Percentiles rank a stretch among this genome's conserved stretches.
These are phyloP conservation scores for Adelosebastes latens DNA, from an alignment of 2,797 vertebrate genomes.

Conservation along the genomic window DNA sequence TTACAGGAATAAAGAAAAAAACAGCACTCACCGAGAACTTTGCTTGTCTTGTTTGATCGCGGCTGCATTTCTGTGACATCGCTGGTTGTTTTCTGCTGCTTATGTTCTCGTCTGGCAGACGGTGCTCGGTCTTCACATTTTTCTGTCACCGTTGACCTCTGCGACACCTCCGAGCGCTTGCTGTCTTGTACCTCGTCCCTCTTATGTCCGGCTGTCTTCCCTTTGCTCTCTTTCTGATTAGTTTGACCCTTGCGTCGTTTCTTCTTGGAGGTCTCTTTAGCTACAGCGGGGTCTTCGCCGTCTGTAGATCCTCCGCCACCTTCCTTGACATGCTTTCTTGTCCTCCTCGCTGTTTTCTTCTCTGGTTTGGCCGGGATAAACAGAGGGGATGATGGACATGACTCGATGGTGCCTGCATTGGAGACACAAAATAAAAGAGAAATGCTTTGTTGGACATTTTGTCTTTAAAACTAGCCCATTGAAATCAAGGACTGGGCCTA, in stretches of 20 bases:
- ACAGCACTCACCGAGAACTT: slow-evolving; percentile 63
- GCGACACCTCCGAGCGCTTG: slow-evolving; percentile 28
- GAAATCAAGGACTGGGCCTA: slow-evolving; percentile 49
- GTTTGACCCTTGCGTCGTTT: slow-evolving; percentile 65
- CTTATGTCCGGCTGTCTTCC: slow-evolving; percentile 29
- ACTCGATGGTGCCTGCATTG: slow-evolving; percentile 60
- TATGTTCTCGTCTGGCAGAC: slow-evolving; percentile 8
- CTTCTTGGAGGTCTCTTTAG: slow-evolving; percentile 61
- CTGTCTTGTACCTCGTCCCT: slow-evolving; percentile 23
- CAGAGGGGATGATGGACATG: slow-evolving; percentile 78
- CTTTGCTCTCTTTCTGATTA: slow-evolving; percentile 52
- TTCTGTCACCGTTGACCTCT: slow-evolving; percentile 17
- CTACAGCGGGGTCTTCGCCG: slow-evolving; percentile 65
- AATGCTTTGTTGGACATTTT: slow-evolving; percentile 33
- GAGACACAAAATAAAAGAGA: slow-evolving; percentile 29
- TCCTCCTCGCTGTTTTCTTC: slow-evolving; percentile 57
- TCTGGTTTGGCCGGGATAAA: slow-evolving; percentile 78
- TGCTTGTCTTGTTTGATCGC: slow-evolving; percentile 36
- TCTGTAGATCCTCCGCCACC: slow-evolving; percentile 69
- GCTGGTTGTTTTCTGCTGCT: slow-evolving; percentile 10
- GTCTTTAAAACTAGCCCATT: slow-evolving; percentile 37
- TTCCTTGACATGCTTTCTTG: slow-evolving; percentile 63
- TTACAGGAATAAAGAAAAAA: slow-evolving; percentile 16
- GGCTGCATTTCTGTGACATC: neutral
- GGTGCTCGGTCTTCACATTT: slow-evolving; percentile 25